Evolutionary conservation across 64 coral and sea anemone species (phyloP), one percentile per base, ranked within the genome.

Genomic region (Astreopora myriophthalma): DNA sequence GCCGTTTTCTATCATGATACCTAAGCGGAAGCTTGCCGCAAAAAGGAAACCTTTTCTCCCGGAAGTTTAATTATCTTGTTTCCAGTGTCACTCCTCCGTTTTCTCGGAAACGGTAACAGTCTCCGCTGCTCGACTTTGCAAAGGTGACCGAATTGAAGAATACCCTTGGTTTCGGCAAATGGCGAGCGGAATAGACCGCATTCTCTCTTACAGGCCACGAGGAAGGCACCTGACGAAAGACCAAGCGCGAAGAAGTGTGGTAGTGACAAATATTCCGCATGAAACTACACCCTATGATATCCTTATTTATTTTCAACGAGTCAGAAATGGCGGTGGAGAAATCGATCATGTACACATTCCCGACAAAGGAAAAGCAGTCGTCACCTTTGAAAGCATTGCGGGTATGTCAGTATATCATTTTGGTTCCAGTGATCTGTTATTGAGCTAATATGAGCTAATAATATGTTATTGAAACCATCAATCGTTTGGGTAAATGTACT

Each of bases 241-340:
- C 1, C 64, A 84, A 40, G 73, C 26, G 20, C 8, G 17, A 14
- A 91, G 87, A 22, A 94, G 91, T 64, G 31, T 97, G 0, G 48
- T 97, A 12, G 86, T 97, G 3, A 68, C 65, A 0, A 87, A 97
- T 67, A 44, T 97, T 3, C 63, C 91, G 7, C 23, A 20, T 9
- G 27, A 46, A 3, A 60, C 66, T 7, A 30, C n/a, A 34, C 13
- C 58, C 8, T 6, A 80, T 27, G 28, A 19, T 11, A 25, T 96
- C 1, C 38, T 36, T 6, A 97, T 97, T n/a, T 80, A 97, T 71
- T 97, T 97, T 35, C 95, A 97, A 61, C 89, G 42, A 66, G 0
- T 0, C 20, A 87, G 26, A 39, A 85, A 94, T 72, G 95, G 95
- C 35, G 95, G 95, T n/a, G 91, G 91, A 22, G 95, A 97, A 30